phyloP scores from a whole-genome alignment of 1,140 invertebrate genomes.

The Polyergus mexicanus region DNA sequence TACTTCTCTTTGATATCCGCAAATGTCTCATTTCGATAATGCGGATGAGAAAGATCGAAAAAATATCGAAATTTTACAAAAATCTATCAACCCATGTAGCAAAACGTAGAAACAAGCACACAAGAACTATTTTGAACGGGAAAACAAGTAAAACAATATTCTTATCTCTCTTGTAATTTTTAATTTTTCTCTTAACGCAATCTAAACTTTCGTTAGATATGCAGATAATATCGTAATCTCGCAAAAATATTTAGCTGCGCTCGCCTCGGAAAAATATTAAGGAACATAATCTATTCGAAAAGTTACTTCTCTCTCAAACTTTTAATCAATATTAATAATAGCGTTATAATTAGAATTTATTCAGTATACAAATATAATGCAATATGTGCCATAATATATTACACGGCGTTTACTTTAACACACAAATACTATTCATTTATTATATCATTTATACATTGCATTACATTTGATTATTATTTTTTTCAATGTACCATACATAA shows the following conservation, averaged over 20 bases:
- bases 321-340: slow-evolving; percentile 34
- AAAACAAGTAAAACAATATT: slow-evolving; percentile 6
- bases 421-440: background rate
- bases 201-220: background rate
- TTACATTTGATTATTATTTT: background rate
- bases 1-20: background rate
- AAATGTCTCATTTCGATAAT: background rate
- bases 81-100: slow-evolving; percentile 9
- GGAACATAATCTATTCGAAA: slow-evolving; percentile 25
- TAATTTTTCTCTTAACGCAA: slow-evolving; percentile 17
- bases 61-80: background rate
- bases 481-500: background rate
- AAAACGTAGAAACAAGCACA: background rate
- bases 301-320: slow-evolving; percentile 31
- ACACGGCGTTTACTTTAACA: background rate
- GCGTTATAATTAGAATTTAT: slow-evolving; percentile 11
- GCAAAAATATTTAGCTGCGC: slow-evolving; percentile 34
- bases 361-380: background rate
- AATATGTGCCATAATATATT: background rate
- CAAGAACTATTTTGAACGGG: background rate
- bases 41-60: background rate
- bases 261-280: slow-evolving; percentile 27
- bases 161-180: slow-evolving; percentile 42
- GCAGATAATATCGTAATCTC: slow-evolving; percentile 38
- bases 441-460: background rate